A percentile compares a stretch with the other conserved stretches of the same genome.
Evolutionary conservation across 2,888 invertebrate species (phyloP).

Genomic region (Diaphora mendica): DNA sequence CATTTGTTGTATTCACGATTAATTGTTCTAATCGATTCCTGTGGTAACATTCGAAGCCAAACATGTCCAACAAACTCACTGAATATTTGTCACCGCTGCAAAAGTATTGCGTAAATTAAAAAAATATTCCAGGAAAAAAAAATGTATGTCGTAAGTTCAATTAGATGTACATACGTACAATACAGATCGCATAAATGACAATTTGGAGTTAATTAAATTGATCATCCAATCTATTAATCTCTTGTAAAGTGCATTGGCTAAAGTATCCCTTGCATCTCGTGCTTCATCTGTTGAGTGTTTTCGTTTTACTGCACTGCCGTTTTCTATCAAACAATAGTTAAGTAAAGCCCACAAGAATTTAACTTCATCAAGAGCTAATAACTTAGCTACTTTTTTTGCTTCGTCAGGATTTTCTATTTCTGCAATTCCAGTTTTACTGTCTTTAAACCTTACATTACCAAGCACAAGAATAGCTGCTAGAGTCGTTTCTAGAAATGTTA

Average conservation of each 20-base stretch:
- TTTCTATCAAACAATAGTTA: conserved; percentile 93
- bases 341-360: conserved; percentile 95
- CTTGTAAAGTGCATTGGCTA: conserved; percentile 94
- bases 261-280: conserved; percentile 92
- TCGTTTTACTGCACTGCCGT: conserved; percentile 89
- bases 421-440: conserved; percentile 88
- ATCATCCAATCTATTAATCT: conserved; percentile 96
- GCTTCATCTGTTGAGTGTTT: conserved; percentile 93
- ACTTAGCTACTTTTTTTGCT: conserved; percentile 90
- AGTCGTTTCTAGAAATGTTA: conserved; percentile 89
- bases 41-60: conserved; percentile 96
- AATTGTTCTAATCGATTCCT: conserved; percentile 95
- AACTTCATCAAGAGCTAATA: conserved; percentile 92
- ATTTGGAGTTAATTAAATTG: conserved; percentile 93
- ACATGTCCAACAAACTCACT: conserved; percentile 94
- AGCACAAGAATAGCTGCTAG: conserved; percentile 92
- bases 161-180: conserved; percentile 88
- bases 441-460: conserved; percentile 92
- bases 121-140: neutral
- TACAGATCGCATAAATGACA: conserved; percentile 93
- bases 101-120: conserved; percentile 46
- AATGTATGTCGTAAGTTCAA: neutral
- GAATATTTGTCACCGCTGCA: conserved; percentile 93
- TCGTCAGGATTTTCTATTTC: conserved; percentile 91
- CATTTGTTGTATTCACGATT: conserved; percentile 95